Evolutionary conservation across 2,113 vertebrate species (phyloP).

Genomic region (Bungarus multicinctus): DNA sequence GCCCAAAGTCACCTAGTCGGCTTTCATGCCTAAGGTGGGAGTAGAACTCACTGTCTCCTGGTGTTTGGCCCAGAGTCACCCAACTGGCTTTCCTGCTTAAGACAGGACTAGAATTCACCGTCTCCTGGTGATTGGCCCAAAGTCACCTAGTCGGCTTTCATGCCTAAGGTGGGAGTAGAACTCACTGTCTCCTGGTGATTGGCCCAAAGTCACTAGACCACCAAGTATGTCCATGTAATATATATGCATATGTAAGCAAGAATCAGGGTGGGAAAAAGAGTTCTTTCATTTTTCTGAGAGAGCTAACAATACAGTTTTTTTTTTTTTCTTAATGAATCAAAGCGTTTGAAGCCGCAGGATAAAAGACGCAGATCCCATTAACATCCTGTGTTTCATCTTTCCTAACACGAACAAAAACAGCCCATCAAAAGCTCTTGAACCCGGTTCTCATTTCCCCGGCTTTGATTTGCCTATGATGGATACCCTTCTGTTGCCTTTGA

Average conservation of each 20-base stretch:
- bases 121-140: too few species aligned
- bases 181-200: too few species aligned
- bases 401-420: background rate
- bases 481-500: background rate
- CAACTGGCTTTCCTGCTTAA: too few species aligned
- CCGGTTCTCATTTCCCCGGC: background rate
- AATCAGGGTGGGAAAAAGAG: background rate
- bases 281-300: background rate
- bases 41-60: too few species aligned
- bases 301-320: background rate
- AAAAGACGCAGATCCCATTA: background rate
- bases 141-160: too few species aligned
- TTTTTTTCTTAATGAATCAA: background rate
- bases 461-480: background rate
- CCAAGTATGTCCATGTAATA: background rate
- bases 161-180: too few species aligned
- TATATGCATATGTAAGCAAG: background rate
- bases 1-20: too few species aligned
- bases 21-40: too few species aligned
- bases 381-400: background rate
- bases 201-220: background rate
- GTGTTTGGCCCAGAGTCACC: too few species aligned
- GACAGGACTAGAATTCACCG: too few species aligned
- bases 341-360: background rate
- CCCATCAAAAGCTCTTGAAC: background rate